Base-by-base conservation (phyloP, 2,888 invertebrate genomes). In the Erpobdella octoculata region DNA sequence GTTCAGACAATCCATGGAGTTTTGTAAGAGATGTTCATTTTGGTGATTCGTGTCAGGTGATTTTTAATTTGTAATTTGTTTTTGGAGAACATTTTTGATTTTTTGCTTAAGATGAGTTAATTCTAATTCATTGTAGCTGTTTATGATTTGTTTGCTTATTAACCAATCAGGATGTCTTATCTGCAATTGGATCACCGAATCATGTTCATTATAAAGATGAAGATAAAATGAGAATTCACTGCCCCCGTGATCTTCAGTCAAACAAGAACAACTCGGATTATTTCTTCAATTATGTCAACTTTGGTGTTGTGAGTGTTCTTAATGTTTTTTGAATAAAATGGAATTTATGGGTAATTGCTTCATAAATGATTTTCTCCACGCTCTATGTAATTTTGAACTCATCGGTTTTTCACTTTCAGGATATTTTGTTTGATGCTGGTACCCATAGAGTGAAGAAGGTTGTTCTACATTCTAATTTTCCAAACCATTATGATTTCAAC, bases 401-500 rank as follows among this genome's bases (percentile, higher is more conserved):
- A 15, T 15, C 21, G n/a, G 5, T 12, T 41, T 41, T 21, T 67
- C 6, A 48, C 76, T 85, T 85, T 0, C 83, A 93, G 93, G 98
- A 98, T 84, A 88, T 98, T 72, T 85, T 98, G 71, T 96, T 98
- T 85, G 97, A 98, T 84, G 94, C 95, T 73, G 90, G 90, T 78
- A 91, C 92, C 74, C 93, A 97, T 80, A 87, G 89, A 76, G 93
- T 93, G 77, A 94, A 95, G 85, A 98, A 98, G 85, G 91, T 98
- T 82, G 91, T 98, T 48, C 86, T 98, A 72, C 97, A 98, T 85
- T 95, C 97, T 41, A 98, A 98, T 85, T 96, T 92, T 83, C 97
- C 98, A n/a, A 97, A 97, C 1, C 97, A 98, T 84, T 98, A 96
- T 84, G 95, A 98, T 86, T 98, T 98, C 86, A 97, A 96, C 82